Evolutionary conservation across 1,140 invertebrate genomes (phyloP).

Genomic region (Brachionus angularis): DNA sequence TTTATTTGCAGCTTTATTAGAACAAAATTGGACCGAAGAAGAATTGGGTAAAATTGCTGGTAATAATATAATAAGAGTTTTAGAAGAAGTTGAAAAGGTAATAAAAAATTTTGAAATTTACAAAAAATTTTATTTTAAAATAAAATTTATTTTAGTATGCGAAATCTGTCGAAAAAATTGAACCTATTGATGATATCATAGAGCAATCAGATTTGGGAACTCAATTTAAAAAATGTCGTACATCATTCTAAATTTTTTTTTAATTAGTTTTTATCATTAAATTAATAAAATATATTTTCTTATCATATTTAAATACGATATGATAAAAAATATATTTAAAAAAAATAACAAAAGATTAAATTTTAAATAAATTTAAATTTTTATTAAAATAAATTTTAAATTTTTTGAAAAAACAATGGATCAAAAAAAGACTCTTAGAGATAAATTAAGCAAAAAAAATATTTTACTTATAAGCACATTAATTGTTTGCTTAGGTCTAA

Average conservation of each 20-base stretch:
- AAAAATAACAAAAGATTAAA: constrained; percentile 1
- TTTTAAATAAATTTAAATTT: background rate
- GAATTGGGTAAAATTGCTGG: constrained; percentile 81
- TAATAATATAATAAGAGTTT: constrained; percentile 77
- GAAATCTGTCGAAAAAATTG: background rate
- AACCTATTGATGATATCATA: background rate
- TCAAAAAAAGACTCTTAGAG: no score
- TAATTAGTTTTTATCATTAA: no score
- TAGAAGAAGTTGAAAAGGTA: constrained; percentile 72
- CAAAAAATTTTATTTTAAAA: no score
- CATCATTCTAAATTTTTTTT: constrained; percentile 20
- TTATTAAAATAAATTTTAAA: background rate
- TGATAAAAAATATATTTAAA: background rate
- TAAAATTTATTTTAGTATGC: constrained; percentile 18
- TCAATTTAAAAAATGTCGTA: constrained; percentile 27
- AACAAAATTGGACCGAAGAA: constrained; percentile 74
- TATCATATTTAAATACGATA: background rate
- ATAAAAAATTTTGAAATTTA: no score
- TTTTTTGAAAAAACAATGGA: background rate
- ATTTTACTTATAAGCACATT: background rate
- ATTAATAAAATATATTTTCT: background rate
- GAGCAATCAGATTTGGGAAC: background rate
- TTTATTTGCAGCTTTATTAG: constrained; percentile 67
- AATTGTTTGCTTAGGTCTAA: background rate
- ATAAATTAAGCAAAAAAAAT: background rate